Percentiles rank a stretch among this genome's conserved stretches.
phyloP scores from a whole-genome alignment of 2,113 vertebrate species.

The Alosa alosa region DNA sequence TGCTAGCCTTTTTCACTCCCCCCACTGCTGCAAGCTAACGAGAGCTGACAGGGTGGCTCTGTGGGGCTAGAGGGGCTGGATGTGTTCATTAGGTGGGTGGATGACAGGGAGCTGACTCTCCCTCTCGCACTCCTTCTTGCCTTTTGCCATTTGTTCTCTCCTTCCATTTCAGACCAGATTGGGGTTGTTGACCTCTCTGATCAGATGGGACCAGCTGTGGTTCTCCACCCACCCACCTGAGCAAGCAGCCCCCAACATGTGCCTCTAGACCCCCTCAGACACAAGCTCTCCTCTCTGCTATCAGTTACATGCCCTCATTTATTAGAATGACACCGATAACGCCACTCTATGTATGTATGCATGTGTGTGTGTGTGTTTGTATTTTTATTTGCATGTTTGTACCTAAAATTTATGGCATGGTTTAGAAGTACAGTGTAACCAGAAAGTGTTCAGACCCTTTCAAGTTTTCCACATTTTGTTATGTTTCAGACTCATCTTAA shows the following conservation, averaged over 20 bases:
- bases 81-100: conserved; percentile 41
- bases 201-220: conserved; percentile 38
- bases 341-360: background rate
- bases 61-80: conserved; percentile 23
- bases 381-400: background rate
- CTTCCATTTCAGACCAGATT: background rate
- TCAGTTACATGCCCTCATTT: background rate
- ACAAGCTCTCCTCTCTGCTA: background rate
- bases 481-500: too few species aligned
- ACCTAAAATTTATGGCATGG: too few species aligned
- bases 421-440: too few species aligned
- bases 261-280: background rate
- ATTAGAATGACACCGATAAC: background rate
- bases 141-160: background rate
- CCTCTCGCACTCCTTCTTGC: background rate
- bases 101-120: conserved; percentile 30
- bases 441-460: too few species aligned
- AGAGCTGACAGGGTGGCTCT: conserved; percentile 33
- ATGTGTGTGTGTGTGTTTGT: too few species aligned
- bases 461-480: too few species aligned
- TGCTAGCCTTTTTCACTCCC: conserved; percentile 20
- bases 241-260: background rate
- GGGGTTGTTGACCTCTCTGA: conserved; percentile 24
- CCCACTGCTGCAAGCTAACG: conserved; percentile 26
- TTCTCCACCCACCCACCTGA: conserved; percentile 38